phyloP scores from a whole-genome alignment of 35 echinoderm and acorn worm species.

The Ophiothrix spiculata region DNA sequence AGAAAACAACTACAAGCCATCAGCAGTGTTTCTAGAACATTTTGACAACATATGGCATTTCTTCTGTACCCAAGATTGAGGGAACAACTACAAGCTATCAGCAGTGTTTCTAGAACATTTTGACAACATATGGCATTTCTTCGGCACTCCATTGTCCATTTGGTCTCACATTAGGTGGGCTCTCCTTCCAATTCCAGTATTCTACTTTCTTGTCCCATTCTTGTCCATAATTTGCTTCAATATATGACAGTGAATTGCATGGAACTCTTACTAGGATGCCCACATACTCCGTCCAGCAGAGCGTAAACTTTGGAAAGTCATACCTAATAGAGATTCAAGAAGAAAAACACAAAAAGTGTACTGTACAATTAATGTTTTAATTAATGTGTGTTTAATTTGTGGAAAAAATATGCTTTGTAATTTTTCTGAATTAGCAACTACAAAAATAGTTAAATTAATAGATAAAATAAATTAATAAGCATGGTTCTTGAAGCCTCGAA shows the following conservation, averaged over 20 bases:
- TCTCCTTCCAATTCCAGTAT: slow-evolving; percentile 90
- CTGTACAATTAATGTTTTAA: too few relatives aligned
- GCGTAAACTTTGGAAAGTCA: slow-evolving; percentile 76
- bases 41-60: slow-evolving; percentile 96
- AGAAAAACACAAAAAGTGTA: too few relatives aligned
- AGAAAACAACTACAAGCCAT: too few relatives aligned
- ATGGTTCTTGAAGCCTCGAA: too few relatives aligned
- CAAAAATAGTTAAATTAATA: too few relatives aligned
- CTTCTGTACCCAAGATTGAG: too few relatives aligned
- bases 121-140: slow-evolving; percentile 87
- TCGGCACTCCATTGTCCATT: slow-evolving; percentile 78
- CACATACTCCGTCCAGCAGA: slow-evolving; percentile 92
- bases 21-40: too few relatives aligned
- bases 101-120: slow-evolving; percentile 62
- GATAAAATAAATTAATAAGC: too few relatives aligned
- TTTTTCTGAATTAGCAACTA: too few relatives aligned
- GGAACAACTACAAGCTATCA: too few relatives aligned
- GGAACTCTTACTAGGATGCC: slow-evolving; percentile 75
- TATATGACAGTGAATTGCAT: slow-evolving; percentile 75
- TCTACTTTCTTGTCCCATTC: slow-evolving; percentile 86
- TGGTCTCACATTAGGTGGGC: slow-evolving; percentile 83
- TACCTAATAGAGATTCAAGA: slow-evolving; percentile 71
- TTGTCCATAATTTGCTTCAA: slow-evolving; percentile 94
- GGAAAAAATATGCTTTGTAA: too few relatives aligned
- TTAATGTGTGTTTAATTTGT: too few relatives aligned